Conservation (phyloP, 2,113 vertebrate species). For the Perca flavescens region DNA sequence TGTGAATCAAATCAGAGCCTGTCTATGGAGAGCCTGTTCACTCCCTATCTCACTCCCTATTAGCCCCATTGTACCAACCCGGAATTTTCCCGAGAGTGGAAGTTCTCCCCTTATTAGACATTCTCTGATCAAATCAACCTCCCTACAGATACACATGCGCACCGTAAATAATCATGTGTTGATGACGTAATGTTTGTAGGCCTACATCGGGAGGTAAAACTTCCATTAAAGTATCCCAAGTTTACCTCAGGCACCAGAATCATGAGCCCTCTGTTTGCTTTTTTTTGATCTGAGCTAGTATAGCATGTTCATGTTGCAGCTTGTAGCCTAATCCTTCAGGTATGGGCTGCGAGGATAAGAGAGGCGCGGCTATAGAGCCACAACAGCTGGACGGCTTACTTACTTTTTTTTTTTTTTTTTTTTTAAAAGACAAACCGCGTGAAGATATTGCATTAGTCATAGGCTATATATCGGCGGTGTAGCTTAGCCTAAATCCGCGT, state of each 20-base stretch:
- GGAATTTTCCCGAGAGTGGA: too few species aligned
- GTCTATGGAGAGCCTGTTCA: too few species aligned
- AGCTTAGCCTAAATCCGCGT: too few species aligned
- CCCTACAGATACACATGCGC: neutral
- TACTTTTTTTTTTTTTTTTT: too few species aligned
- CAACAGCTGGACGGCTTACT: neutral
- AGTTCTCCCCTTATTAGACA: too few species aligned
- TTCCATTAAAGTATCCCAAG: neutral
- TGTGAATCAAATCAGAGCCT: neutral
- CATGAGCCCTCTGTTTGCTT: neutral
- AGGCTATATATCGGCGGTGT: neutral
- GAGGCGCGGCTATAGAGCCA: neutral
- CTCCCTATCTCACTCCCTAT: too few species aligned
- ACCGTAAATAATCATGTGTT: too few species aligned
- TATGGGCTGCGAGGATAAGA: neutral
- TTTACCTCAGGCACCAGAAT: neutral
- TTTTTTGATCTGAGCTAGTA: neutral
- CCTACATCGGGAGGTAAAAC: neutral
- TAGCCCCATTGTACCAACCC: too few species aligned
- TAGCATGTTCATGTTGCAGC: neutral
- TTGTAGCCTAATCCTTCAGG: neutral
- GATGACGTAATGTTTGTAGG: neutral
- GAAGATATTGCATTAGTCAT: neutral
- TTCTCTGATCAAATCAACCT: neutral
- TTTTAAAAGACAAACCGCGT: too few species aligned